These are phyloP conservation scores for Chrysomela aeneicollis DNA, from an alignment of 2,888 invertebrate genomes.

Conservation along the genomic window DNA sequence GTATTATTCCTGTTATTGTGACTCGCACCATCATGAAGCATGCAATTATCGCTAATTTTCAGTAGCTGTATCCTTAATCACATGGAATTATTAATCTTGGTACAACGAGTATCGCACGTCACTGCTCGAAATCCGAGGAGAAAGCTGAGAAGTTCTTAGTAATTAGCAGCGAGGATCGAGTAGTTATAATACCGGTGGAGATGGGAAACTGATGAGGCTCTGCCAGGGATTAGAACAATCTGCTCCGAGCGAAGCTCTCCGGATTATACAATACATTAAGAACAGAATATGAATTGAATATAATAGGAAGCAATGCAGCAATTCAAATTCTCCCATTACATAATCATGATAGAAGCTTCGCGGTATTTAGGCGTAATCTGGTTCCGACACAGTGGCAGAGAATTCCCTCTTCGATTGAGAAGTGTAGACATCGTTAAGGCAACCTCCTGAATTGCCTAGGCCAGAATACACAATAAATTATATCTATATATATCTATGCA, in stretches of 20 bases:
- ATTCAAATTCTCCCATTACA: constrained; percentile 39
- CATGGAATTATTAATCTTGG: too few relatives aligned
- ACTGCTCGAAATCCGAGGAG: background rate
- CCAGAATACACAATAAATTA: too few relatives aligned
- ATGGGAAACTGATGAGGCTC: constrained; percentile 60
- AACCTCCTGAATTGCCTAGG: too few relatives aligned
- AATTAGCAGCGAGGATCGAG: constrained; percentile 59
- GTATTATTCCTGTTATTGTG: too few relatives aligned
- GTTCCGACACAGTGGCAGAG: constrained; percentile 26
- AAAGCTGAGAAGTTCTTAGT: constrained; percentile 54
- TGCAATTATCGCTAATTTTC: too few relatives aligned
- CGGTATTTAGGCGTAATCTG: constrained; percentile 36
- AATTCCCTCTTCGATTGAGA: background rate
- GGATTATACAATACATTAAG: constrained; percentile 56
- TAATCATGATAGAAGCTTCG: constrained; percentile 39
- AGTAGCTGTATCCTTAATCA: too few relatives aligned
- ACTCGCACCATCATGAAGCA: too few relatives aligned
- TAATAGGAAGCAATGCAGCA: constrained; percentile 47
- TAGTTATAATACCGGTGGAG: constrained; percentile 58
- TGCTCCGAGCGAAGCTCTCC: constrained; percentile 29
- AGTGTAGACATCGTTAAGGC: too few relatives aligned
- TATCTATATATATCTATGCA: too few relatives aligned
- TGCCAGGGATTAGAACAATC: constrained; percentile 55
- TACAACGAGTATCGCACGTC: background rate
- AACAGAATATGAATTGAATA: constrained; percentile 54